Conservation (phyloP, 2,888 invertebrate genomes). For the Parnassius smintheus region DNA sequence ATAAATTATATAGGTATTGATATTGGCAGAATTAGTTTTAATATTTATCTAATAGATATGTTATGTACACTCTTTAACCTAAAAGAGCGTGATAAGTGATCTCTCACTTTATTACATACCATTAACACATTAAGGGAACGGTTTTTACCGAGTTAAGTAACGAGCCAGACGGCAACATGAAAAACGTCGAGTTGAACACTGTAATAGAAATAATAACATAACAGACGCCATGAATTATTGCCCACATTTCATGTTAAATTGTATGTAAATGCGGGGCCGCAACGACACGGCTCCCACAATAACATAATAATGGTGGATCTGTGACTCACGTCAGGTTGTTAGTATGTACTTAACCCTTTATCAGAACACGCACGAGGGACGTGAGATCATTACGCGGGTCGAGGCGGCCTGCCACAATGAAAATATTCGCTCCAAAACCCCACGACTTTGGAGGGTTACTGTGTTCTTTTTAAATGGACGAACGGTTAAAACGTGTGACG, state of each 20-base stretch:
- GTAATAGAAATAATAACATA: conserved; percentile 77
- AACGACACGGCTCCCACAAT: conserved; percentile 77
- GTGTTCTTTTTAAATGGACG: conserved; percentile 42
- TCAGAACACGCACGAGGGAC: conserved; percentile 78
- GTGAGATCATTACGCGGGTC: conserved; percentile 77
- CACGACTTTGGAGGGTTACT: conserved; percentile 36
- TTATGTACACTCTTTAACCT: no score
- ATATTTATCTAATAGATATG: no score
- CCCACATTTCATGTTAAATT: conserved; percentile 80
- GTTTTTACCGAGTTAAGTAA: conserved; percentile 49
- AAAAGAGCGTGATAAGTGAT: background rate
- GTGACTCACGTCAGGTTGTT: conserved; percentile 80
- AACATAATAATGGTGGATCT: conserved; percentile 81
- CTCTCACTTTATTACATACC: conserved; percentile 35
- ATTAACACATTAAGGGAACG: conserved; percentile 57
- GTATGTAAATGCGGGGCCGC: conserved; percentile 77
- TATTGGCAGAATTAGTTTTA: no score
- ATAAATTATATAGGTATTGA: no score
- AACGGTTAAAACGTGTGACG: conserved; percentile 59
- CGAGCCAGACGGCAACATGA: conserved; percentile 65
- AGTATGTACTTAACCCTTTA: conserved; percentile 81
- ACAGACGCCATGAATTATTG: conserved; percentile 75
- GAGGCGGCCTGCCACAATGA: conserved; percentile 55
- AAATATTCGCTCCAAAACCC: conserved; percentile 40
- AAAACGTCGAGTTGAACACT: conserved; percentile 70